Percentiles rank a stretch among this genome's conserved stretches.
Evolutionary conservation across 2,113 vertebrate genomes (phyloP).

Genomic region (Colossoma macropomum): DNA sequence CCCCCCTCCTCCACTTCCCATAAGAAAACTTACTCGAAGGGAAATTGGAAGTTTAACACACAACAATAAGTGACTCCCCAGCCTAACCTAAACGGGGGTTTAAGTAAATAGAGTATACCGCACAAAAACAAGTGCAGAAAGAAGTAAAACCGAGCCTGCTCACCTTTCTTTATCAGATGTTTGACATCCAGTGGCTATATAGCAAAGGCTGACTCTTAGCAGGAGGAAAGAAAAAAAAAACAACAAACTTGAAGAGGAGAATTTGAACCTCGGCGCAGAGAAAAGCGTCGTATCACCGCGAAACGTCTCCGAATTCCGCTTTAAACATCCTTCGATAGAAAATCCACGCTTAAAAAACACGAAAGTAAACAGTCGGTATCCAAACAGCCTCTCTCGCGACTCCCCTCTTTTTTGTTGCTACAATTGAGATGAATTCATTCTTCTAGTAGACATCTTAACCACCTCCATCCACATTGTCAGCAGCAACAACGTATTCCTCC

Average conservation of each 20-base stretch:
- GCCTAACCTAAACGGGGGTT: background rate
- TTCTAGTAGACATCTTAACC: constrained; percentile 87
- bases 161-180: constrained; percentile 77
- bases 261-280: constrained; percentile 79
- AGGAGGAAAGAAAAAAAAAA: constrained; percentile 78
- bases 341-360: constrained; percentile 70
- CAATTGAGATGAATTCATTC: constrained; percentile 86
- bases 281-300: constrained; percentile 76
- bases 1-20: constrained; percentile 63
- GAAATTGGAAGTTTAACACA: constrained; percentile 70
- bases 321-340: constrained; percentile 67
- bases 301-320: constrained; percentile 74
- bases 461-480: constrained; percentile 88
- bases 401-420: constrained; percentile 82
- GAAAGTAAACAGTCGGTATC: constrained; percentile 72
- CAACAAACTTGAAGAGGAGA: constrained; percentile 85
- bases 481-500: constrained; percentile 84
- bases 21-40: constrained; percentile 73
- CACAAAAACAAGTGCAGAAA: constrained; percentile 47
- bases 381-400: constrained; percentile 76
- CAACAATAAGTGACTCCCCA: constrained; percentile 45
- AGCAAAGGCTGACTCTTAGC: constrained; percentile 74
- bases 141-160: constrained; percentile 60
- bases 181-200: constrained; percentile 78
- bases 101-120: constrained; percentile 45